These are phyloP conservation scores for Pomatostomus ruficeps DNA, from an alignment of 2,113 vertebrate species.

Conservation along the genomic window DNA sequence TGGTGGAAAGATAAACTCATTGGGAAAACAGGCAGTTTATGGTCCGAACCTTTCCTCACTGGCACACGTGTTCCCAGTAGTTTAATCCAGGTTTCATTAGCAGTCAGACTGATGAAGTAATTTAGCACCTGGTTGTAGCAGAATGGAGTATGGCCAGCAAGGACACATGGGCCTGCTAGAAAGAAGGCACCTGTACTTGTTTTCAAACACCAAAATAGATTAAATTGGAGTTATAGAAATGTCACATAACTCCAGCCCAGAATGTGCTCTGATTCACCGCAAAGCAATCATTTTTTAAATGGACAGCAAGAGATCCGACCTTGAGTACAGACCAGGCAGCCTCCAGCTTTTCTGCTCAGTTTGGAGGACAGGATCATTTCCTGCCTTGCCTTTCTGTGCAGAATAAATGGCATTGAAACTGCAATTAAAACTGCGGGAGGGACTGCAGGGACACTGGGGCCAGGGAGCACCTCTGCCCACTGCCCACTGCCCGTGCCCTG, in stretches of 20 bases:
- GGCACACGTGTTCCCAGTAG: neutral
- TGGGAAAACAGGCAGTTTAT: neutral
- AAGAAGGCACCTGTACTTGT: neutral
- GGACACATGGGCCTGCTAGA: neutral
- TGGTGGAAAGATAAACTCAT: neutral
- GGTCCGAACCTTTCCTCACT: neutral
- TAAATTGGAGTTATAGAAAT: rapidly evolving
- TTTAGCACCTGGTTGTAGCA: neutral
- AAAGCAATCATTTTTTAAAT: rapidly evolving
- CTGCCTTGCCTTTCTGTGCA: rapidly evolving
- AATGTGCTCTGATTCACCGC: neutral
- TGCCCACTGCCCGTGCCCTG: no score
- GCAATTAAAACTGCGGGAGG: no score
- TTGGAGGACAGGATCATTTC: neutral
- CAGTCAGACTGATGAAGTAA: neutral
- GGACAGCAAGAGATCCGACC: rapidly evolving
- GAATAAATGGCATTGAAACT: rapidly evolving
- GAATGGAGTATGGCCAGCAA: rapidly evolving
- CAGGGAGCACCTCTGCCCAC: no score
- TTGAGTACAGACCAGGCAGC: rapidly evolving
- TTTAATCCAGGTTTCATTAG: neutral
- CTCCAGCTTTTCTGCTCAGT: neutral
- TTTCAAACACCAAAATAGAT: neutral
- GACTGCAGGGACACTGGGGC: no score
- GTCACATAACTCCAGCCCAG: rapidly evolving